Percentiles rank a stretch among this genome's conserved stretches.
phyloP scores from a whole-genome alignment of 2,113 vertebrate genomes.

The Aldabrachelys gigantea region DNA sequence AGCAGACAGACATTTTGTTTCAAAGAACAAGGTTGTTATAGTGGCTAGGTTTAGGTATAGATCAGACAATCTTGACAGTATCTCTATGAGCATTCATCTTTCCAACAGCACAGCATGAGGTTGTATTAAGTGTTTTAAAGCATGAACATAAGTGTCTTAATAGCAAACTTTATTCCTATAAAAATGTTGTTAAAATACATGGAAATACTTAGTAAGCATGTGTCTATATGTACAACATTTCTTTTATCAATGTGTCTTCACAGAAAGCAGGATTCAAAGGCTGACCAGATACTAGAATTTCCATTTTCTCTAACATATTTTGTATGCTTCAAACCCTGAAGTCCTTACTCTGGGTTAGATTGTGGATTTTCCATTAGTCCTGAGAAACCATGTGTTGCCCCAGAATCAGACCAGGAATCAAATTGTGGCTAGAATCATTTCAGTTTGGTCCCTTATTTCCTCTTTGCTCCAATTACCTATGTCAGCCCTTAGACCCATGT shows the following conservation, averaged over 20 bases:
- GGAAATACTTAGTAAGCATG: not conserved
- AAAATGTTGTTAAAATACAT: not conserved
- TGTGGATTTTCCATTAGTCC: not conserved
- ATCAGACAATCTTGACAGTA: not conserved
- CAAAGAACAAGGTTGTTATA: not conserved
- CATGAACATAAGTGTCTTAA: constrained; percentile 10
- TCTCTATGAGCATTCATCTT: not conserved
- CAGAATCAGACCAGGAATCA: not conserved
- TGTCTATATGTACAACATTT: not conserved
- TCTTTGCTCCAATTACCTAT: not conserved
- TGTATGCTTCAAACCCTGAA: not conserved
- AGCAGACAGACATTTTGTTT: not conserved
- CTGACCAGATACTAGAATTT: not conserved
- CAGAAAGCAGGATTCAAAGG: constrained; percentile 15
- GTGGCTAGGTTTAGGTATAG: not conserved
- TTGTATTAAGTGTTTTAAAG: not conserved
- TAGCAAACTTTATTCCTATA: constrained; percentile 21
- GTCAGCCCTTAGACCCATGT: not conserved
- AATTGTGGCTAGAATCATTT: not conserved
- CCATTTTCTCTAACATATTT: not conserved
- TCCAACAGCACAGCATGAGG: not conserved
- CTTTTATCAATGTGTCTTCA: not conserved
- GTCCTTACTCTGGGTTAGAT: not conserved
- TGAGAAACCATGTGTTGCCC: not conserved
- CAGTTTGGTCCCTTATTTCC: not conserved